Conservation (phyloP, 2,113 vertebrate genomes). For the Phyllostomus discolor region DNA sequence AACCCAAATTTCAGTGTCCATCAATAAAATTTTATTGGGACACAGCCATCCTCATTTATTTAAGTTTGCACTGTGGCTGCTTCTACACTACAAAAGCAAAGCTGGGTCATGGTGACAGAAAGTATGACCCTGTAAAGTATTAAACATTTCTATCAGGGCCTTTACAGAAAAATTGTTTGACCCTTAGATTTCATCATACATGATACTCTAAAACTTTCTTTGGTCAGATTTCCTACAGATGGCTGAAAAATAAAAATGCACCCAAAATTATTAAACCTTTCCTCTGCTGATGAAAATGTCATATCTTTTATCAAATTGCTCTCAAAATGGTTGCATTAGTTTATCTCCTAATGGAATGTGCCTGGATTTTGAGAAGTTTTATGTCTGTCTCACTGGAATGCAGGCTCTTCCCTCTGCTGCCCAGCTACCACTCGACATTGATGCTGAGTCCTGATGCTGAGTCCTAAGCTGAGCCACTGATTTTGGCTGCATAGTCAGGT, state of each 20-base stretch:
- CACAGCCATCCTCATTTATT: background rate
- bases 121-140: background rate
- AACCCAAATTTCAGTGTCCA: background rate
- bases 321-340: background rate
- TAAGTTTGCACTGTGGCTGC: background rate
- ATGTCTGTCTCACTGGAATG: background rate
- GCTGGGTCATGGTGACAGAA: background rate
- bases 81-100: background rate
- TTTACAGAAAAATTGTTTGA: background rate
- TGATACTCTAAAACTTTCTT: background rate
- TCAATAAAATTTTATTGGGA: background rate
- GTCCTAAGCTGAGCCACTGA: background rate
- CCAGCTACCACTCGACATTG: background rate
- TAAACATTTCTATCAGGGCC: background rate
- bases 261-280: background rate
- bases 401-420: background rate
- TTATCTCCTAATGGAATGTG: background rate
- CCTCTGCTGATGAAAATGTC: background rate
- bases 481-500: background rate
- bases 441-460: background rate
- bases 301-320: background rate
- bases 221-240: background rate
- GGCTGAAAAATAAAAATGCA: background rate
- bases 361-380: background rate
- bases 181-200: background rate